Base-by-base conservation (phyloP, 2,113 vertebrate species). In the Pontoporia blainvillei region DNA sequence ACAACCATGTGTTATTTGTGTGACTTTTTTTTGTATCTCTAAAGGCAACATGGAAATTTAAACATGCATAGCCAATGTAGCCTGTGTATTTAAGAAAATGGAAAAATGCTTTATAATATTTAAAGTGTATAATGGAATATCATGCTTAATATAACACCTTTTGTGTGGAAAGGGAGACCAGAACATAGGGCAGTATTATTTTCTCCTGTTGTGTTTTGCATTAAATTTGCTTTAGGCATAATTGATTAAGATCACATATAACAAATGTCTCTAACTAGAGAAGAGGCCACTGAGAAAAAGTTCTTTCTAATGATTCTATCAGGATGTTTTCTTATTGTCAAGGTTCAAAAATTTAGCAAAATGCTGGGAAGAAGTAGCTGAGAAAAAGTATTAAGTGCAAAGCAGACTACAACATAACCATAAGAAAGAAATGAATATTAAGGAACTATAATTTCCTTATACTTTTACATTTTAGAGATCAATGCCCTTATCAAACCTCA, bases 1-100 rank as follows among this genome's bases (percentile, higher is more conserved):
- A 39, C 17, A 75, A 41, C 49, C 17, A 41, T 97, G 95, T 96
- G 66, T 94, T 94, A 90, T 94, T 90, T 62, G 57, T 79, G 41
- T 95, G 97, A 96, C 90, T 95, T 96, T 75, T 92, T 86, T 81
- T 76, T n/a, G 39, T 39, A 59, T 94, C 84, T 96, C 82, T 97
- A 54, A 96, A 95, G 91, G 82, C 72, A 91, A 94, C 83, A 49
- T 72, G 57, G 67, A 96, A 94, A 97, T 95, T 95, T 93, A 64
- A 94, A 66, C 62, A 90, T 76, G 36, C 73, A 66, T 82, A 86
- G 76, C 75, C 69, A 91, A 81, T 46, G 46, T 14, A 88, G 39
- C 52, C 20, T 46, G 31, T 86, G 8, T 67, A 86, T 94, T 89
- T 94, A 93, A 94, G 67, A 91, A 96, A 92, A 86, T 11, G 93